A percentile compares a stretch with the other conserved stretches of the same genome.
phyloP scores from a whole-genome alignment of 2,888 invertebrate genomes.

The Drosophila seclusa region DNA sequence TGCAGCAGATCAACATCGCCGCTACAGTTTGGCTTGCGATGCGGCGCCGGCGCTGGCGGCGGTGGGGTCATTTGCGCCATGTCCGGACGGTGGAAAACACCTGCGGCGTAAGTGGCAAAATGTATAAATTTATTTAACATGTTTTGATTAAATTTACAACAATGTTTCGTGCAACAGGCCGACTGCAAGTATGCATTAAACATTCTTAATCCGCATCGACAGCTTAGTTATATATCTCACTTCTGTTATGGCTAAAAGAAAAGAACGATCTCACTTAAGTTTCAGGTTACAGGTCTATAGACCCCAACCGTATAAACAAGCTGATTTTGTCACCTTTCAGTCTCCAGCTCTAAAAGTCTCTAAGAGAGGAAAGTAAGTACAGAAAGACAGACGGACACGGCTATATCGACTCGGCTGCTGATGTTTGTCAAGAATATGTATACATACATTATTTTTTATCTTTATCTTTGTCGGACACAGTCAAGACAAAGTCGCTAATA shows the following conservation, averaged over 20 bases:
- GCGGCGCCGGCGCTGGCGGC: slow-evolving; percentile 91
- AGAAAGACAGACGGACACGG: neutral
- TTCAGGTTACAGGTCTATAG: neutral
- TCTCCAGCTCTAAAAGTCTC: neutral
- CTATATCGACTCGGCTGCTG: neutral
- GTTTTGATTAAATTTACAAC: neutral
- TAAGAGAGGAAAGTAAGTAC: neutral
- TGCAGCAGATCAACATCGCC: slow-evolving; percentile 64
- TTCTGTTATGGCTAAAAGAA: neutral
- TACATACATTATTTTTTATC: neutral
- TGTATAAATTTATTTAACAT: neutral
- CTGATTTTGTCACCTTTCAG: neutral
- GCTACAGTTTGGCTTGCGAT: slow-evolving; percentile 86
- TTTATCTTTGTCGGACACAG: neutral
- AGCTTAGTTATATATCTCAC: neutral
- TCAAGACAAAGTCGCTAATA: neutral
- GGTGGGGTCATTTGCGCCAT: slow-evolving; percentile 88
- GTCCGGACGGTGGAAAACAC: slow-evolving; percentile 84
- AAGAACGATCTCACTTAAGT: neutral
- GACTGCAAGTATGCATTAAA: neutral
- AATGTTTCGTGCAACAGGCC: neutral
- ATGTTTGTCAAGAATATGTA: neutral
- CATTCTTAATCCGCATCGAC: neutral
- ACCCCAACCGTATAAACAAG: neutral
- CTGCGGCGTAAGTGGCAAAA: slow-evolving; percentile 48